Evolutionary conservation across 2,888 invertebrate genomes (phyloP).

Genomic region (Trilocha varians): DNA sequence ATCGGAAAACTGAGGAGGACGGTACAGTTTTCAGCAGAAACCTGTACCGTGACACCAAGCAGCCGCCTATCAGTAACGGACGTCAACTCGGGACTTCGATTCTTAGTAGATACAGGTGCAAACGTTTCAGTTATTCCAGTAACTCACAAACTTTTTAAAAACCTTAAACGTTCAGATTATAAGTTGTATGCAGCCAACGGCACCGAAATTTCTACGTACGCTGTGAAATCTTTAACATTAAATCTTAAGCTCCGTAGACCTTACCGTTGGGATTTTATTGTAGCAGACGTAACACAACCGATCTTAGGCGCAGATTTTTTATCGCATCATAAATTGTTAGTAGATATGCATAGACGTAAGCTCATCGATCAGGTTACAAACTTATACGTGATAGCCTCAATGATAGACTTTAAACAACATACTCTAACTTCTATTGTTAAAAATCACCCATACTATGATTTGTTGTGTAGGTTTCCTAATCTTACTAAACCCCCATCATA

Average conservation of each 20-base stretch:
- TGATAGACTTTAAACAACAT: not conserved
- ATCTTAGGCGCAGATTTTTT: slow-evolving; percentile 9
- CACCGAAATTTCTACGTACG: slow-evolving; percentile 7
- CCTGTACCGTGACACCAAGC: too few relatives aligned
- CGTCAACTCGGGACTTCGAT: too few relatives aligned
- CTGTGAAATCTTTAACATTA: slow-evolving; percentile 2
- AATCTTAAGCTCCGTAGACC: slow-evolving; percentile 7
- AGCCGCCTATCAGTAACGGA: too few relatives aligned
- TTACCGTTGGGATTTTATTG: slow-evolving; percentile 7
- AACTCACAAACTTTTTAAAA: not conserved
- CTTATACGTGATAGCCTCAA: slow-evolving; percentile 1
- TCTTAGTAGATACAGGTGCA: too few relatives aligned
- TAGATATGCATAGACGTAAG: slow-evolving; percentile 1
- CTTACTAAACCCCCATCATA: slow-evolving; percentile 9
- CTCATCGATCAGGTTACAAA: slow-evolving; percentile 2
- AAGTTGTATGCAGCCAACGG: slow-evolving; percentile 7
- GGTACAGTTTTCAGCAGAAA: too few relatives aligned
- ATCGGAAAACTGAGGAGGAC: too few relatives aligned
- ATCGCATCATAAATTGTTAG: slow-evolving; percentile 3
- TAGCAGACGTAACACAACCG: slow-evolving; percentile 9
- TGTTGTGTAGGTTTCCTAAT: slow-evolving; percentile 5
- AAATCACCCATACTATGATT: slow-evolving; percentile 1
- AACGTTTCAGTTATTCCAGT: too few relatives aligned
- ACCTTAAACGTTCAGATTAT: not conserved
- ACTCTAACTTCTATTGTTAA: not conserved